Evolutionary conservation across 1,140 invertebrate species (phyloP).

Genomic region (Brachystomella parvula): DNA sequence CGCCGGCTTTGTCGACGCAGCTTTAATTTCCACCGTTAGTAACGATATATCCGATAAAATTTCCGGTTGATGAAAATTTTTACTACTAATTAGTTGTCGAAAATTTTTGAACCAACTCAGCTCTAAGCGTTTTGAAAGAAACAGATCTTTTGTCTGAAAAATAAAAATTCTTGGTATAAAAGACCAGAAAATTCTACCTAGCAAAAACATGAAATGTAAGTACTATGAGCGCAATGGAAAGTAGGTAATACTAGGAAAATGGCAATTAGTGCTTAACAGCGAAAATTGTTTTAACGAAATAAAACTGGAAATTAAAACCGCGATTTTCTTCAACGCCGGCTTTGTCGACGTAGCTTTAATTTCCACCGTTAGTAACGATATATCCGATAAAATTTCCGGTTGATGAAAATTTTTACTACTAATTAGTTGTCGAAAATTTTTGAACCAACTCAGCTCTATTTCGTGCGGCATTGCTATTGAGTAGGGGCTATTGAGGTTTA

Average conservation of each 20-base stretch:
- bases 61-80: neutral
- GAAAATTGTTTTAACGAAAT: no score
- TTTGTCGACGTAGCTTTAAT: neutral
- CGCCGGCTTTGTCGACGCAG: neutral
- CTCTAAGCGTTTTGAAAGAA: no score
- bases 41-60: neutral
- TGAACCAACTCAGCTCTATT: neutral
- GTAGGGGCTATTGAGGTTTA: no score
- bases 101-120: neutral
- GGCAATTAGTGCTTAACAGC: no score
- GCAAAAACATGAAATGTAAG: neutral
- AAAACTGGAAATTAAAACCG: neutral
- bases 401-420: neutral
- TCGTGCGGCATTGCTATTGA: no score
- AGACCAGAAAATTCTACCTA: neutral
- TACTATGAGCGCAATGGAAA: neutral
- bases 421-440: neutral
- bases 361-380: neutral
- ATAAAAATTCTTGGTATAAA: neutral
- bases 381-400: neutral
- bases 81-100: neutral
- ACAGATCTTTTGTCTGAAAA: neutral
- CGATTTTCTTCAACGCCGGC: neutral
- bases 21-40: neutral
- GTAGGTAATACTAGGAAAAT: neutral